These are phyloP conservation scores for Drosophila simulans DNA, from an alignment of 1,140 invertebrate genomes.

Conservation along the genomic window DNA sequence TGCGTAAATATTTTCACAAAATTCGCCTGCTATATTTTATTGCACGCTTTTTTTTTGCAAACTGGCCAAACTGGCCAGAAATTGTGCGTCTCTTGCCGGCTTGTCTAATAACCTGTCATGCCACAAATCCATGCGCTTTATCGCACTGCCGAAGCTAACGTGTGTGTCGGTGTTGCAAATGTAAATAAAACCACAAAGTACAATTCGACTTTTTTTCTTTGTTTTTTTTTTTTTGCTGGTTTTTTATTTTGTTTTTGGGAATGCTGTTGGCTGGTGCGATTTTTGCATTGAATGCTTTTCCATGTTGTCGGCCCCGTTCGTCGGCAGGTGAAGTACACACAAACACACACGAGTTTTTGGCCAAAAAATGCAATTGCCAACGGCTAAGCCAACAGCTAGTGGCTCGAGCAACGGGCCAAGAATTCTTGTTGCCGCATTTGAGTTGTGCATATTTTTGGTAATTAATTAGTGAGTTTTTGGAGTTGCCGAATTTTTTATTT, in stretches of 20 bases:
- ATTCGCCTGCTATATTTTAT: slow-evolving; percentile 46
- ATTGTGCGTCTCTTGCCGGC: slow-evolving; percentile 74
- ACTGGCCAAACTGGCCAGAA: slow-evolving; percentile 72
- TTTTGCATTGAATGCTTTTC: slow-evolving; percentile 76
- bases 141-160: not conserved
- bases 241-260: slow-evolving; percentile 47
- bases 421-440: slow-evolving; percentile 48
- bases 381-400: slow-evolving; percentile 3
- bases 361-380: slow-evolving; percentile 48
- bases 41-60: slow-evolving; percentile 31
- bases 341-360: slow-evolving; percentile 10
- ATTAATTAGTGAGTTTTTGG: slow-evolving; percentile 76
- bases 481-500: slow-evolving; percentile 53
- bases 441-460: slow-evolving; percentile 66
- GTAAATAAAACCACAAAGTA: slow-evolving; percentile 76
- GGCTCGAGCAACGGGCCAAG: slow-evolving; percentile 51
- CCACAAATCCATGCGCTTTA: slow-evolving; percentile 69
- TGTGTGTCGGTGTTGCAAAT: slow-evolving; percentile 56
- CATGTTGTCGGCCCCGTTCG: slow-evolving; percentile 63
- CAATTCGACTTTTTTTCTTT: slow-evolving; percentile 58
- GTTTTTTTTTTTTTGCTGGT: no score
- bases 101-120: slow-evolving; percentile 80
- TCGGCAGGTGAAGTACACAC: slow-evolving; percentile 67
- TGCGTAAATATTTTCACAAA: slow-evolving; percentile 45
- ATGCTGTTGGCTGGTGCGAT: slow-evolving; percentile 71